Base-by-base conservation (phyloP, 2,113 vertebrate genomes). In the Archilochus colubris region DNA sequence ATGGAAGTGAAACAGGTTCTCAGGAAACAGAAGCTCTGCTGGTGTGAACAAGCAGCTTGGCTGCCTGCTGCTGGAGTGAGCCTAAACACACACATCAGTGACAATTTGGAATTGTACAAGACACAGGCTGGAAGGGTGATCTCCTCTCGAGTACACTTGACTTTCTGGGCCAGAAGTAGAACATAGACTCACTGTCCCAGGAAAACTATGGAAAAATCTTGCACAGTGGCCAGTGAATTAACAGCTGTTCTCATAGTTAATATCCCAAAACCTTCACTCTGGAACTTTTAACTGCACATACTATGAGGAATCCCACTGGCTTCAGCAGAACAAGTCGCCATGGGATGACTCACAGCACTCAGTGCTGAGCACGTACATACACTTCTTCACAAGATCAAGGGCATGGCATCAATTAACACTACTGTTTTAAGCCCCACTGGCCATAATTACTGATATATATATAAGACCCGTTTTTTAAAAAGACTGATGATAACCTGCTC, bases 1-100 rank as follows among this genome's bases (percentile, higher is more conserved):
- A n/a, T 33, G 88, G 79, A 86, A 91, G 82, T 67, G 61, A 93
- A 91, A 59, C 0, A 3, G 86, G 79, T 67, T 4, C 43, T 58
- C 25, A 8, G 72, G 64, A 53, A 94, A 89, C 89, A 91, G 91
- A 88, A 90, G 68, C 77, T 89, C 74, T 30, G 7, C 44, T 72
- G 91, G 81, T 50, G 69, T 54, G 54, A 89, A 82, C 0, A 0
- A 91, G 80, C 53, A 79, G 77, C 64, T 44, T 14, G 63, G 53
- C 82, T 88, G 79, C 59, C 73, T 77, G 92, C 91, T 92, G 91
- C 82, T 84, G 77, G 54, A 93, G 46, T 11, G n/a, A 95, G 61
- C 66, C 40, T 90, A 61, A 96, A 86, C 44, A 64, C 30, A 91
- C 64, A 64, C 81, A 11, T n/a, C 40, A 43, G 44, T 31, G 57